Base-by-base conservation (phyloP, 2,113 vertebrate species). In the Siniperca chuatsi region DNA sequence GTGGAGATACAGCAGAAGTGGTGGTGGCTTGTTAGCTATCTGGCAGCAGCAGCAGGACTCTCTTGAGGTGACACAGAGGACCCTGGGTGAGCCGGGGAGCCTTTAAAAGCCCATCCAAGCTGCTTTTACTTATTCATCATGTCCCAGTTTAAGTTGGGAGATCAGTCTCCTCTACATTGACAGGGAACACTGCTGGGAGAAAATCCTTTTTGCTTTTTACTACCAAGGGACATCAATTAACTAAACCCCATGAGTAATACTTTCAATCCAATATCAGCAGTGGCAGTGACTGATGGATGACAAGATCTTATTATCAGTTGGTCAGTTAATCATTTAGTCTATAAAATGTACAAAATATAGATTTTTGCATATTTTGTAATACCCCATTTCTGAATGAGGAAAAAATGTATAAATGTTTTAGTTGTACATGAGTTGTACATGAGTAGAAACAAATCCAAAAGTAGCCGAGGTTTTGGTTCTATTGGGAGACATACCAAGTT, bases 121-220 rank as follows among this genome's bases (percentile, higher is more conserved):
- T 83, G 87, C 74, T 87, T 92, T 95, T 92, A 95, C 92, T 96
- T 92, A 95, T 95, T 96, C 90, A 95, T 95, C 91, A 80, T 79
- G 92, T 84, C 93, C 92, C 93, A 95, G 89, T 95, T 95, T 89
- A 71, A 92, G 94, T 89, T 90, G 84, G 77, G 77, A 88, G 92
- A 91, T 93, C 90, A 78, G 83, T 92, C 90, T 90, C 83, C 65
- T 84, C 84, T 29, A 65, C 73, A 75, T 40, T 89, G 88, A 91
- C 84, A 72, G 82, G 64, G 62, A 87, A 80, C 62, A 62, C 82
- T 86, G 79, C 80, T 48, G 73, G 74, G 73, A 90, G 76, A 79
- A 87, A 79, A 83, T 60, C 60, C 61, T 52, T 67, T 83, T 82
- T 83, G 71, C 55, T 60, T 87, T 82, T 78, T 72, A 78, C 52